Conservation (phyloP, 1,140 invertebrate genomes). For the Dendrolimus kikuchii region DNA sequence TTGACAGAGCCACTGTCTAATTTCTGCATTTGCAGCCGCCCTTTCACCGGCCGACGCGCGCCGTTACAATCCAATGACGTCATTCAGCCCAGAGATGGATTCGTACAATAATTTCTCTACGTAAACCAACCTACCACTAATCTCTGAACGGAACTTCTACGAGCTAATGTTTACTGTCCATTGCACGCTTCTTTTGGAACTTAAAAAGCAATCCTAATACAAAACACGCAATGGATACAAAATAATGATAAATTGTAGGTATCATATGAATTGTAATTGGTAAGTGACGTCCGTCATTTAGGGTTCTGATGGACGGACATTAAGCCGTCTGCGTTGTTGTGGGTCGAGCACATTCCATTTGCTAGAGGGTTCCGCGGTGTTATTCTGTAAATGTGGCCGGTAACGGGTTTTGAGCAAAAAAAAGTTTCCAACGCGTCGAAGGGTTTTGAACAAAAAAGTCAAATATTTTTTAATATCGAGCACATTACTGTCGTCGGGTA, state of each 20-base stretch:
- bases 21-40: slow-evolving; percentile 33
- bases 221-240: slow-evolving; percentile 26
- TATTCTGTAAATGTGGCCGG: slow-evolving; percentile 61
- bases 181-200: slow-evolving; percentile 17
- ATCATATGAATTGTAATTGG: slow-evolving; percentile 33
- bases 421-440: slow-evolving; percentile 17
- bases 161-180: slow-evolving; percentile 13
- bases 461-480: slow-evolving; percentile 6
- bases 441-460: slow-evolving; percentile 44
- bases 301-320: slow-evolving; percentile 61
- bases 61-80: slow-evolving; percentile 63
- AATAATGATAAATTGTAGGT: slow-evolving; percentile 4
- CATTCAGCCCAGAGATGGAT: slow-evolving; percentile 64
- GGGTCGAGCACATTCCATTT: slow-evolving; percentile 47
- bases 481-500: background rate
- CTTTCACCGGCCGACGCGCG: slow-evolving; percentile 44
- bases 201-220: background rate
- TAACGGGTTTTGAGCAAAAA: slow-evolving; percentile 35
- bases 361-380: slow-evolving; percentile 41
- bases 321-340: slow-evolving; percentile 58
- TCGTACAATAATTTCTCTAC: slow-evolving; percentile 59
- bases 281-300: slow-evolving; percentile 63
- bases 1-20: slow-evolving; percentile 22
- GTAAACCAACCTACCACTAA: slow-evolving; percentile 27
- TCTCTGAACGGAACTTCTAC: background rate